These are phyloP conservation scores for Tretioscincus oriximinensis DNA, from an alignment of 2,113 vertebrate species.

Conservation along the genomic window DNA sequence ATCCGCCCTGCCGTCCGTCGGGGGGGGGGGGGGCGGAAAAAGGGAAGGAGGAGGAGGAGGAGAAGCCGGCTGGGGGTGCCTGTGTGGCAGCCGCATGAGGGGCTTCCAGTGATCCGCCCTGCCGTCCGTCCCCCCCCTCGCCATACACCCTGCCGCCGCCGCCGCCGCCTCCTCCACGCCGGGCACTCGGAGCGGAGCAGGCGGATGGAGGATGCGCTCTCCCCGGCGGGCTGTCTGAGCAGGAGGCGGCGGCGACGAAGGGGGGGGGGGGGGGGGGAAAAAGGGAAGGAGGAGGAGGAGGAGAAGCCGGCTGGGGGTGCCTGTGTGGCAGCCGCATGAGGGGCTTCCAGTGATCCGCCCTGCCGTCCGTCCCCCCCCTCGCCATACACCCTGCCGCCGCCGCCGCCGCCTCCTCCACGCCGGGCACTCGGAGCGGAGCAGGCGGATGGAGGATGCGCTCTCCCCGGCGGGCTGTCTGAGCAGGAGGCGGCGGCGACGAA, in stretches of 20 bases:
- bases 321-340: constrained; percentile 39
- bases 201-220: constrained; percentile 72
- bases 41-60: no score
- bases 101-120: constrained; percentile 57
- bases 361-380: not conserved
- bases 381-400: constrained; percentile 11
- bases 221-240: constrained; percentile 78
- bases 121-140: constrained; percentile 27
- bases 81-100: constrained; percentile 41
- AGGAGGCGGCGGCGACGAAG: constrained; percentile 77
- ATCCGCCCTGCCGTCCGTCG: constrained; percentile 66
- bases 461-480: constrained; percentile 78
- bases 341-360: constrained; percentile 52
- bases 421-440: constrained; percentile 61
- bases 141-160: not conserved
- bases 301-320: no score
- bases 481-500: constrained; percentile 76
- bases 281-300: no score
- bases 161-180: constrained; percentile 11
- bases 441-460: constrained; percentile 72
- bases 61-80: constrained; percentile 34
- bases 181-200: constrained; percentile 63
- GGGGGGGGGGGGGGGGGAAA: no score
- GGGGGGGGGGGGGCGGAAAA: no score
- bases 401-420: constrained; percentile 1